Conservation (phyloP, 2,888 invertebrate species). For the Exocentrus adspersus region DNA sequence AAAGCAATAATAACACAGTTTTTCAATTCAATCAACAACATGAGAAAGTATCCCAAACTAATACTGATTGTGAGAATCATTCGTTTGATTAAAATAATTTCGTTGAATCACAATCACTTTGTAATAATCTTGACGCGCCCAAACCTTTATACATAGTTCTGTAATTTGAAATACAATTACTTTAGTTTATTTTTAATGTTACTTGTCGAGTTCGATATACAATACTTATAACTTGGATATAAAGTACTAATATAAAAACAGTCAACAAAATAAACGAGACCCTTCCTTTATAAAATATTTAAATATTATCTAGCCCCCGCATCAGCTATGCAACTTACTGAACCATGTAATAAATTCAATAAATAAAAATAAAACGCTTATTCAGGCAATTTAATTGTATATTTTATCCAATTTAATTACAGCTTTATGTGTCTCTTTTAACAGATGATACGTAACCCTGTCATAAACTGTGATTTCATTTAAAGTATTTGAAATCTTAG, state of each 20-base stretch:
- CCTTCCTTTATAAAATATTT: too few relatives aligned
- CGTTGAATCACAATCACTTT: neutral
- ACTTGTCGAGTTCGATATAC: too few relatives aligned
- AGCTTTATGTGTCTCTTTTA: conserved; percentile 33
- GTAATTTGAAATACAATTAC: neutral
- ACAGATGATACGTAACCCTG: conserved; percentile 29
- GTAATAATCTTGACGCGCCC: neutral
- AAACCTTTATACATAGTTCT: conserved; percentile 1
- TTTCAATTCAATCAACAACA: neutral
- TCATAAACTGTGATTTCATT: conserved; percentile 31
- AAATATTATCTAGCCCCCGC: too few relatives aligned
- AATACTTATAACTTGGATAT: too few relatives aligned
- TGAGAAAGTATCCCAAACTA: neutral
- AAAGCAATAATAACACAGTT: neutral
- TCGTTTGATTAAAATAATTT: neutral
- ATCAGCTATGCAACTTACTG: too few relatives aligned
- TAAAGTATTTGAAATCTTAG: conserved; percentile 29
- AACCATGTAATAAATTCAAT: conserved; percentile 24
- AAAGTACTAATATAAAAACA: too few relatives aligned
- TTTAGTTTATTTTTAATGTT: conserved; percentile 1
- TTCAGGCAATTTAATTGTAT: conserved; percentile 39
- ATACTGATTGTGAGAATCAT: neutral
- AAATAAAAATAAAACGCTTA: conserved; percentile 34
- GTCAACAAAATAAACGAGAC: too few relatives aligned
- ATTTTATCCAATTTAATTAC: conserved; percentile 37